Evolutionary conservation across 2,113 vertebrate species (phyloP), one percentile per base, ranked within the genome.

Genomic region (Cavia porcellus): DNA sequence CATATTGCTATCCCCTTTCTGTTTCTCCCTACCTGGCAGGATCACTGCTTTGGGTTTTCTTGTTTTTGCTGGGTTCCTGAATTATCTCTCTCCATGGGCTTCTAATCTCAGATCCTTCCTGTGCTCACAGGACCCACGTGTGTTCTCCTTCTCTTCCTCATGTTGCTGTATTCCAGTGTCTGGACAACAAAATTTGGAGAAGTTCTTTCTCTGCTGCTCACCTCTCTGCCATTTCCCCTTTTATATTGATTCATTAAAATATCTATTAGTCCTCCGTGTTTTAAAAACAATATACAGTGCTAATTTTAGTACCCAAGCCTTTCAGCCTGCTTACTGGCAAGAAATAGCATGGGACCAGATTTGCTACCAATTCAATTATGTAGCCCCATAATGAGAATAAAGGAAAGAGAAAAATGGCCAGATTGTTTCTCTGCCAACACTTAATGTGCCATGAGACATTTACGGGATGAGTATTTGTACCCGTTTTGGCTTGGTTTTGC

Each of bases 331-430:
- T 89, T 68, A 79, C 55, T 61, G 30, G 47, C 92, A 90, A 90
- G 57, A 94, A 57, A 86, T 42, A 85, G 68, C 38, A 32, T 62
- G 7, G 45, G 17, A 52, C 25, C 13, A 45, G 45, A 68, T 80
- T 86, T 10, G 20, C n/a, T 89, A n/a, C 47, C 61, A 35, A 61
- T 86, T 92, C 55, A 89, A 47, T 92, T 17, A 42, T 80, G 20
- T 32, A 22, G 38, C 11, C 25, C 38, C 55, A 55, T 77, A 22
- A 81, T 12, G 35, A 6, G 30, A 75, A 85, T n/a, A 90, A 96
- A 93, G 17, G 70, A 92, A 82, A 95, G 57, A 86, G 79, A 80
- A 81, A 91, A 90, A 77, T 47, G 14, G 9, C 22, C 28, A 59
- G 35, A 62, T 70, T 90, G 8, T 84, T 50, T 38, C 15, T 91